Conservation (phyloP, 2,113 vertebrate species). For the Promerops cafer region DNA sequence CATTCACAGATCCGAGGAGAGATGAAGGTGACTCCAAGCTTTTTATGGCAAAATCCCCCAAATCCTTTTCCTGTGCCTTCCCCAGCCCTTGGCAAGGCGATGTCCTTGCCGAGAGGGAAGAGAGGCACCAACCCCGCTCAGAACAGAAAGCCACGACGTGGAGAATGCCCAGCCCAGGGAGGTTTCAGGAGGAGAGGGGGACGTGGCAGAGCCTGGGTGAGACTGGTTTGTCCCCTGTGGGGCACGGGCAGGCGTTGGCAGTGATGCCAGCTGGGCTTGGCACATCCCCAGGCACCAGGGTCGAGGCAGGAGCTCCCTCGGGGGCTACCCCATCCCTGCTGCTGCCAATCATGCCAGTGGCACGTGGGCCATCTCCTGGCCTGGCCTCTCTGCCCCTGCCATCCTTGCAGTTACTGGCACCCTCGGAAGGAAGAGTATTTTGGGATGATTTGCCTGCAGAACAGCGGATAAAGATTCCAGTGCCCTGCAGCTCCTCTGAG, state of each 20-base stretch:
- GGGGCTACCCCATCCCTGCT: not conserved
- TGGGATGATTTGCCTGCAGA: not conserved
- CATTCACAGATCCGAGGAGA: not conserved
- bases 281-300: not conserved
- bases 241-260: not conserved
- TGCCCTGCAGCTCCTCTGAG: not conserved
- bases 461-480: not conserved
- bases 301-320: not conserved
- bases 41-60: not conserved
- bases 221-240: accelerated
- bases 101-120: not conserved
- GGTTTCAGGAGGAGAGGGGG: not conserved
- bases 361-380: not conserved
- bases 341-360: not conserved
- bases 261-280: not conserved
- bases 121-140: not conserved
- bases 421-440: not conserved
- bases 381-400: accelerated
- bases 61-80: not conserved
- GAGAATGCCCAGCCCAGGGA: not conserved
- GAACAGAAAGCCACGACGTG: accelerated
- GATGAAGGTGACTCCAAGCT: not conserved
- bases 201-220: not conserved
- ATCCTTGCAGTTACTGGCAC: not conserved
- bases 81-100: not conserved